Evolutionary conservation across 2,113 vertebrate species (phyloP), one percentile per base, ranked within the genome.

Genomic region (Acrocephalus kingi): DNA sequence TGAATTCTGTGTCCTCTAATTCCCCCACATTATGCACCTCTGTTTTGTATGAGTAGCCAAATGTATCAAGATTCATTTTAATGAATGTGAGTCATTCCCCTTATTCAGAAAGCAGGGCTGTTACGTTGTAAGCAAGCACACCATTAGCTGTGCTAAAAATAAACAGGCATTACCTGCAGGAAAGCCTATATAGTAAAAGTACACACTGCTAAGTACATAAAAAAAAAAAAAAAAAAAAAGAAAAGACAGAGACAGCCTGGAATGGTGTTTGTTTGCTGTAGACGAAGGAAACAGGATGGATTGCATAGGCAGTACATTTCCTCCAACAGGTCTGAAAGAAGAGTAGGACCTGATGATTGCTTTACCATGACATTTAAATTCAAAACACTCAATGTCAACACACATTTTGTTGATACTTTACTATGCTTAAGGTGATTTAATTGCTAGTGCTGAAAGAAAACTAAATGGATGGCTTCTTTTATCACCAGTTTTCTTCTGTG

Each of bases 111-210:
- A 85, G 94, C 97, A 97, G 87, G 84, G 45, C 81, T 90, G 91
- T 46, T 94, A 73, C 66, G 88, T 92, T 96, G 86, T 97, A 96
- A 97, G 95, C 68, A 96, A 98, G 95, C 80, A 94, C 87, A 87
- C 69, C 90, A 97, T 97, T 97, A 97, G 91, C 91, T 76, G 58
- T 15, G 85, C 94, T 98, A 96, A 98, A 97, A 98, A 98, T 98
- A 98, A 97, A 96, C 69, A 95, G 86, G 68, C 88, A 84, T 30
- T 96, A 97, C 95, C 97, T 98, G 93, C 80, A 68, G 83, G 90
- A 97, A 97, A 98, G 91, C 84, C 93, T 96, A 79, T 91, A 87
- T 20, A 77, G 62, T 89, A 87, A 92, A 96, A 96, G 52, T 55
- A 59, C 74, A 95, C 54, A 56, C 46, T 61, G 58, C 69, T 84